Percentiles rank a stretch among this genome's conserved stretches.
Evolutionary conservation across 1,140 invertebrate species (phyloP).

Genomic region (Uloborus diversus): DNA sequence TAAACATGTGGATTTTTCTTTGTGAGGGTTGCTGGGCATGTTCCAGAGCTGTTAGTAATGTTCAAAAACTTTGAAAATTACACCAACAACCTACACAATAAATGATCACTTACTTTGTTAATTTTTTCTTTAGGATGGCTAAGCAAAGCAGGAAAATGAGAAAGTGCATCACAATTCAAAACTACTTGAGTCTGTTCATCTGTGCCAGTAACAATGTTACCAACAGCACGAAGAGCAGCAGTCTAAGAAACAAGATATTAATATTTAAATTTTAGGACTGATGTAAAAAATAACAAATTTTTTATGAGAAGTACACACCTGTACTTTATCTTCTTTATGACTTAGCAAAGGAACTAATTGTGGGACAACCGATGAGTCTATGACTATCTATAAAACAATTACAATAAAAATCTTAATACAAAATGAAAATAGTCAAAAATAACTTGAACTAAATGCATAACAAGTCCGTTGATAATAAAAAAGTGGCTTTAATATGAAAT

Average conservation of each 20-base stretch:
- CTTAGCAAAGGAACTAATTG: constrained; percentile 89
- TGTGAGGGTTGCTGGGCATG: no score
- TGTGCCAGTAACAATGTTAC: constrained; percentile 98
- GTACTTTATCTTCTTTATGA: constrained; percentile 91
- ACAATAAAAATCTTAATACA: not conserved
- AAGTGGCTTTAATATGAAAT: no score
- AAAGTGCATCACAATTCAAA: constrained; percentile 89
- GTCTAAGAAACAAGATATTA: constrained; percentile 72
- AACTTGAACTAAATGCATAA: not conserved
- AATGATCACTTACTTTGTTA: constrained; percentile 74
- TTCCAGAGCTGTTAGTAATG: no score
- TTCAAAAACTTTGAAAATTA: no score
- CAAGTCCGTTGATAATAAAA: no score
- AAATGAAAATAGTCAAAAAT: not conserved
- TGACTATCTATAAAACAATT: constrained; percentile 76
- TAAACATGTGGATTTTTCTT: no score
- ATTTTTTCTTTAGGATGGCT: constrained; percentile 79
- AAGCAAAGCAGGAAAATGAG: constrained; percentile 81
- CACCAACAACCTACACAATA: no score
- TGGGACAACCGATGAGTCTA: constrained; percentile 94
- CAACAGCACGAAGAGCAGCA: constrained; percentile 93
- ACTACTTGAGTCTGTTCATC: constrained; percentile 98
- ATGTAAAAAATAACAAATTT: not conserved
- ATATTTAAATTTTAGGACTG: not conserved
- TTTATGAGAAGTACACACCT: constrained; percentile 44